Evolutionary conservation across 2,888 invertebrate genomes (phyloP).

Genomic region (Horisme vitalbata): DNA sequence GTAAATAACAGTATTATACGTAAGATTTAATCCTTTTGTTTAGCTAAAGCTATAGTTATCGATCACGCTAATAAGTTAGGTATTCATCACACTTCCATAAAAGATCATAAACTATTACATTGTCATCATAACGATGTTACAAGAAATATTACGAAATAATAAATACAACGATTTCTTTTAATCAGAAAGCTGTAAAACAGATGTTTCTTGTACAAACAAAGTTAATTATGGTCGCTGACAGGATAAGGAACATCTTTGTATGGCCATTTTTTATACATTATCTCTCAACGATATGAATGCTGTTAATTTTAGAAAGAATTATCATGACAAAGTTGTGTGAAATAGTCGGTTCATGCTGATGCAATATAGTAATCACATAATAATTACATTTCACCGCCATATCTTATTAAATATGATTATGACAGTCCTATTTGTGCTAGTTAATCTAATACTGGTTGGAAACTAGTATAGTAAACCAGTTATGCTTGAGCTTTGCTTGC

Average conservation of each 20-base stretch:
- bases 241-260: conserved; percentile 20
- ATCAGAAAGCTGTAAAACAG: conserved; percentile 35
- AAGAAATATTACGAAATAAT: conserved; percentile 25
- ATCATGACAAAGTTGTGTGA: too few species aligned
- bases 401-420: not conserved
- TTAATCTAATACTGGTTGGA: conserved; percentile 1
- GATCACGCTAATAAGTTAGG: not conserved
- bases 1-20: conserved; percentile 34
- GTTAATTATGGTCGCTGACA: conserved; percentile 17
- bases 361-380: too few species aligned
- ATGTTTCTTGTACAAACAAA: conserved; percentile 34
- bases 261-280: conserved; percentile 10
- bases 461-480: not conserved
- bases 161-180: conserved; percentile 21
- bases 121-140: conserved; percentile 27
- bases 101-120: conserved; percentile 29
- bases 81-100: conserved; percentile 3
- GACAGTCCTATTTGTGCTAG: not conserved
- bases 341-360: too few species aligned
- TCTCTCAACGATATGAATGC: not conserved
- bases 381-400: not conserved
- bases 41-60: not conserved
- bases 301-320: too few species aligned
- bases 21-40: not conserved
- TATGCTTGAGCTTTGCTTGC: too few species aligned